phyloP scores from a whole-genome alignment of 1,140 invertebrate species.

The Yoshiicerus persimilis region DNA sequence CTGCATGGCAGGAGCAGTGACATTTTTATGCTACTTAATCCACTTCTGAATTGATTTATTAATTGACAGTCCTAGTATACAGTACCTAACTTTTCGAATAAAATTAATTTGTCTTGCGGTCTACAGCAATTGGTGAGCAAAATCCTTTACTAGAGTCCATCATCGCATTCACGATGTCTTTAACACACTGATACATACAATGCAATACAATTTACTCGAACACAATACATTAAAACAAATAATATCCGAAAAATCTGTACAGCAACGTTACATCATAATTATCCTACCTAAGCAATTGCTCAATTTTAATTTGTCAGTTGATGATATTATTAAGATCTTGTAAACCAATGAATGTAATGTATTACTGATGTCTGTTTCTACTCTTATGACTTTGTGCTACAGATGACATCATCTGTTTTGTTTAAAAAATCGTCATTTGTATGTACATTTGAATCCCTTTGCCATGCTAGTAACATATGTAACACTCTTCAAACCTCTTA shows the following conservation, averaged over 20 bases:
- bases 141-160: background rate
- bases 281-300: slow-evolving; percentile 33
- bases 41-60: background rate
- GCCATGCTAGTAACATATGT: background rate
- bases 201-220: background rate
- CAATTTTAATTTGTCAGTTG: slow-evolving; percentile 34
- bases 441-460: background rate
- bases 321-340: background rate
- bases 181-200: background rate
- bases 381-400: background rate
- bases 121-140: background rate
- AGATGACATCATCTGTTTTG: background rate
- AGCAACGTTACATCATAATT: background rate
- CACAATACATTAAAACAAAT: background rate
- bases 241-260: background rate
- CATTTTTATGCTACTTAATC: background rate
- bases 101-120: too few relatives aligned
- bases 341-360: too few relatives aligned
- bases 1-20: too few relatives aligned
- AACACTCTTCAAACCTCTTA: background rate
- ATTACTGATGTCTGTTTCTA: background rate
- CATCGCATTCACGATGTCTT: background rate
- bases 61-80: background rate
- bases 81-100: background rate
- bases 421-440: background rate